Evolutionary conservation across 1,140 invertebrate species (phyloP).

Genomic region (Cardiocondyla obscurior): DNA sequence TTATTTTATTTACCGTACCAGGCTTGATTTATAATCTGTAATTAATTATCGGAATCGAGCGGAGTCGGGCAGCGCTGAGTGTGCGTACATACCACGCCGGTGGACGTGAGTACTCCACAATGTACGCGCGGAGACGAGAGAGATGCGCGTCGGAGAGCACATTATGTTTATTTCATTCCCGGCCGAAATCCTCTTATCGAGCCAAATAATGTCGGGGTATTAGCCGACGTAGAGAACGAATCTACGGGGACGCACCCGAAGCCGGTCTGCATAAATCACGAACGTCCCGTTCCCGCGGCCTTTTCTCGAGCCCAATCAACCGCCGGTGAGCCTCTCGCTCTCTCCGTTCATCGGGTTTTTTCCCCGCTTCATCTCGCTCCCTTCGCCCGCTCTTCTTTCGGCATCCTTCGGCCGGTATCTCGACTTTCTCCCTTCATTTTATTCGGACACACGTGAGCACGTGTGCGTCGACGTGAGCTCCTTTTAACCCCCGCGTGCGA

Average conservation of each 20-base stretch:
- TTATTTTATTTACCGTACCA: too few species aligned
- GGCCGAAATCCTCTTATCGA: constrained; percentile 77
- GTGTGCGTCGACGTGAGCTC: constrained; percentile 55
- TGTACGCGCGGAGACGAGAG: not conserved
- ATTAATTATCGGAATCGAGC: not conserved
- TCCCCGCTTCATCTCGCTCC: constrained; percentile 32
- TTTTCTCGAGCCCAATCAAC: constrained; percentile 80
- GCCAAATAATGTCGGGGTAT: constrained; percentile 78
- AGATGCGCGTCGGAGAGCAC: constrained; percentile 47
- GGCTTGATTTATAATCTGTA: not conserved
- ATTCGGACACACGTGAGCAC: constrained; percentile 27
- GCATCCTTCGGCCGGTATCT: constrained; percentile 16
- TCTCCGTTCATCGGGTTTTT: constrained; percentile 48
- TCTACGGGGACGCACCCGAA: constrained; percentile 73
- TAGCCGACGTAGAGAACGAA: constrained; percentile 74
- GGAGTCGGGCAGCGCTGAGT: constrained; percentile 21
- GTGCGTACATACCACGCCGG: not conserved
- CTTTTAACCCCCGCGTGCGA: constrained; percentile 64
- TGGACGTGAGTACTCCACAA: not conserved
- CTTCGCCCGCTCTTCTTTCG: constrained; percentile 31
- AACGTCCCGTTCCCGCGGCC: constrained; percentile 66
- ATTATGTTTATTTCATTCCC: constrained; percentile 75
- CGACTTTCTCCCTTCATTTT: constrained; percentile 37
- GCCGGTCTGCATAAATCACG: constrained; percentile 79
- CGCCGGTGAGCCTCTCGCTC: constrained; percentile 40